These are phyloP conservation scores for Synaphobranchus kaupii DNA, from an alignment of 2,797 vertebrate species.

Conservation along the genomic window DNA sequence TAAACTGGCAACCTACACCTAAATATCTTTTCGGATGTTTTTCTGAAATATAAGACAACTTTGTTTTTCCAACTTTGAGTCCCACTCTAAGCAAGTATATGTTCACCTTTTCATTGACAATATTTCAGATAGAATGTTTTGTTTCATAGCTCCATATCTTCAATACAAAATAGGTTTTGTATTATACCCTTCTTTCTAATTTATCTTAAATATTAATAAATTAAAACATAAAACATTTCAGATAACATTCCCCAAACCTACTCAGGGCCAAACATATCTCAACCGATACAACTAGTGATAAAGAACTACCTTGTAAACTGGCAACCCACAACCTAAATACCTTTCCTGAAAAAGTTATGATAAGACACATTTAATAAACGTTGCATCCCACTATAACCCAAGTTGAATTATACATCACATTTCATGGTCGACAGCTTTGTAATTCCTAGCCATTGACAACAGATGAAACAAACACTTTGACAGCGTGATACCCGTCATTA, in stretches of 20 bases:
- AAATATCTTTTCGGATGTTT: neutral
- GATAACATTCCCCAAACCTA: neutral
- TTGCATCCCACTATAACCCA: neutral
- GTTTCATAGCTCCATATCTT: neutral
- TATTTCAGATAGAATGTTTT: neutral
- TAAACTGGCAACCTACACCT: neutral
- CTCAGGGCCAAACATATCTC: neutral
- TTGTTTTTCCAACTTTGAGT: neutral
- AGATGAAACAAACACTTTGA: constrained; percentile 32
- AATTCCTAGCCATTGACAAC: constrained; percentile 6
- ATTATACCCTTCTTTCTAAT: neutral
- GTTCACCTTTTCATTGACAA: neutral
- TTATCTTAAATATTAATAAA: neutral
- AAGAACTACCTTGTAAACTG: neutral
- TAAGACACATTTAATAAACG: neutral
- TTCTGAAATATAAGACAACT: neutral
- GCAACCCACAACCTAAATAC: constrained; percentile 9
- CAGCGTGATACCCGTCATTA: constrained; percentile 12
- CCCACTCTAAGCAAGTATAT: neutral
- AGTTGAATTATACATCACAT: neutral
- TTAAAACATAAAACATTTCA: neutral
- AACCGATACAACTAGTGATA: neutral
- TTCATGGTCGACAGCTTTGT: neutral
- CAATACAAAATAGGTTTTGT: neutral
- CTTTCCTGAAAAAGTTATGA: neutral